Base-by-base conservation (phyloP, 2,797 vertebrate species). In the Scyliorhinus canicula region DNA sequence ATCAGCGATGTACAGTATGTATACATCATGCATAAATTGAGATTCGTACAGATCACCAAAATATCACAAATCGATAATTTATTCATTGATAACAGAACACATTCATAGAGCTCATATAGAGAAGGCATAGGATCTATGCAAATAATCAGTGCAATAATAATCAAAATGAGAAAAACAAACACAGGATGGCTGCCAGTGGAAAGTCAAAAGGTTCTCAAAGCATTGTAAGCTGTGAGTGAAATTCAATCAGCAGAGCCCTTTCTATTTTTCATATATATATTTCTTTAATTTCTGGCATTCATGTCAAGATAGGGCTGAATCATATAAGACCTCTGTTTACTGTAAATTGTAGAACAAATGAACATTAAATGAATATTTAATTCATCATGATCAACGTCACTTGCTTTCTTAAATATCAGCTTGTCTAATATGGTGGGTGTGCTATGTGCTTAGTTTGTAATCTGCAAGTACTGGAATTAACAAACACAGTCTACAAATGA, bases 381-480 rank as follows among this genome's bases (percentile, higher is more conserved):
- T 57, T 50, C 31, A 55, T 35, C 52, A 31, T 88, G 21, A 16
- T 88, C 47, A 86, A 35, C 14, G 31, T 7, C 31, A 26, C 26
- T 86, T 31, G 47, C 74, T 77, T 77, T 86, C 84, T 86, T 55
- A 88, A 88, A 60, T 60, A 88, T 88, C 44, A 88, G 50, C 85
- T 88, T 21, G 3, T 88, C 85, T 60, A 60, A 60, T 14, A 0
- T 88, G 84, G 28, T 52, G 47, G 47, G 50, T 31, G 26, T 86
- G 28, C 35, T 50, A 88, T 55, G 12, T 88, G 31, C 85, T 88
- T 55, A 88, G 6, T 88, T 88, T 88, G 55, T 28, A 88, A 55
- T 28, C 50, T 55, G 50, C 47, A 16, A 55, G 28, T 16, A 35
- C 26, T 88, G 85, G 50, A 50, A 31, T 88, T 88, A 50, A 26